Evolutionary conservation across 2,797 vertebrate genomes (phyloP).

Genomic region (Sibirionetta formosa): DNA sequence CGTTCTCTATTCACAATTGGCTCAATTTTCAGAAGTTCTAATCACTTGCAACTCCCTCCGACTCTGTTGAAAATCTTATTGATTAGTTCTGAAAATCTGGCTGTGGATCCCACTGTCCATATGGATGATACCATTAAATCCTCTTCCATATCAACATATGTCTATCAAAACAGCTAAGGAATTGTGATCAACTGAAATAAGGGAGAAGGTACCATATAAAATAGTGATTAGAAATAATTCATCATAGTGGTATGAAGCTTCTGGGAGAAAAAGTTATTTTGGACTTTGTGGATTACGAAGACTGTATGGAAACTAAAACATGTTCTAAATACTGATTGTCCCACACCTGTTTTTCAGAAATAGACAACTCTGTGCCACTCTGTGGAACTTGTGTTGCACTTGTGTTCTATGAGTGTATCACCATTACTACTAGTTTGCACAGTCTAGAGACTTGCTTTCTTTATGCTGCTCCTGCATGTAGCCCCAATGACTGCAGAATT

Average conservation of each 20-base stretch:
- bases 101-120: background rate
- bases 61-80: conserved; percentile 24
- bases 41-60: conserved; percentile 1
- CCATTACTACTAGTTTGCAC: background rate
- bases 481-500: background rate
- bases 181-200: conserved; percentile 31
- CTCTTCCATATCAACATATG: conserved; percentile 42
- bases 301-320: background rate
- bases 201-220: background rate
- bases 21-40: conserved; percentile 12
- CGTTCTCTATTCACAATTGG: background rate
- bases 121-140: conserved; percentile 24
- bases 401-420: background rate
- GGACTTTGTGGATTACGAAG: background rate
- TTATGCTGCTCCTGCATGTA: background rate
- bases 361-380: background rate
- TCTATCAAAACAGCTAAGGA: conserved; percentile 48
- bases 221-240: background rate
- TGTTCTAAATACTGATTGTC: background rate
- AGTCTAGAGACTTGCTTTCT: background rate
- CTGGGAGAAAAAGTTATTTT: background rate
- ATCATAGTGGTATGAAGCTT: background rate
- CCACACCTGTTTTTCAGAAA: background rate
- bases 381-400: background rate
- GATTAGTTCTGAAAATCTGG: conserved; percentile 50